Conservation (phyloP, 2,797 vertebrate genomes). For the Tokudaia muenninki region DNA sequence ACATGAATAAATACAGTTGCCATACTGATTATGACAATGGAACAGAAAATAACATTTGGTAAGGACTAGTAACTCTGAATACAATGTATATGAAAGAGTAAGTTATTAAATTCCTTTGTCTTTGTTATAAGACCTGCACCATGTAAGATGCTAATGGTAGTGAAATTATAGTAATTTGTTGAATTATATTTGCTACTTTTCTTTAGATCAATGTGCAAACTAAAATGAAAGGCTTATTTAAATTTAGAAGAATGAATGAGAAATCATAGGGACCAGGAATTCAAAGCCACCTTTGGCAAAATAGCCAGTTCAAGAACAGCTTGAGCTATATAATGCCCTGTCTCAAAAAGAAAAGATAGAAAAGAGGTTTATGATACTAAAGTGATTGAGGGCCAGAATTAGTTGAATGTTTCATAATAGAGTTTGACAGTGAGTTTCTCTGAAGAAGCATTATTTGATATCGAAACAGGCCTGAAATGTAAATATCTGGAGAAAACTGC, state of each 20-base stretch:
- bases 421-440: slow-evolving; percentile 17
- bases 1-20: neutral
- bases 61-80: neutral
- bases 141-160: neutral
- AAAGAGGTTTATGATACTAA: slow-evolving; percentile 30
- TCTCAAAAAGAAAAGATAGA: neutral
- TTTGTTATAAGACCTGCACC: slow-evolving; percentile 3
- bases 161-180: neutral
- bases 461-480: neutral
- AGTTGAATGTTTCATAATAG: slow-evolving; percentile 19
- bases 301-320: neutral
- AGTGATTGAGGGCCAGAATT: neutral
- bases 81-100: slow-evolving; percentile 15
- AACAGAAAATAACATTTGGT: slow-evolving; percentile 31
- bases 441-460: slow-evolving; percentile 37
- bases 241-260: neutral
- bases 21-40: neutral
- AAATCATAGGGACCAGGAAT: neutral
- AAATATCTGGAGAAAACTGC: neutral
- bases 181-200: slow-evolving; percentile 45
- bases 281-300: neutral
- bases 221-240: neutral
- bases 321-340: neutral
- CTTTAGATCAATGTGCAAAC: neutral
- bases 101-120: neutral